Percentiles rank a stretch among this genome's conserved stretches.
Evolutionary conservation across 2,797 vertebrate species (phyloP).

Genomic region (Lepus oiostolus): DNA sequence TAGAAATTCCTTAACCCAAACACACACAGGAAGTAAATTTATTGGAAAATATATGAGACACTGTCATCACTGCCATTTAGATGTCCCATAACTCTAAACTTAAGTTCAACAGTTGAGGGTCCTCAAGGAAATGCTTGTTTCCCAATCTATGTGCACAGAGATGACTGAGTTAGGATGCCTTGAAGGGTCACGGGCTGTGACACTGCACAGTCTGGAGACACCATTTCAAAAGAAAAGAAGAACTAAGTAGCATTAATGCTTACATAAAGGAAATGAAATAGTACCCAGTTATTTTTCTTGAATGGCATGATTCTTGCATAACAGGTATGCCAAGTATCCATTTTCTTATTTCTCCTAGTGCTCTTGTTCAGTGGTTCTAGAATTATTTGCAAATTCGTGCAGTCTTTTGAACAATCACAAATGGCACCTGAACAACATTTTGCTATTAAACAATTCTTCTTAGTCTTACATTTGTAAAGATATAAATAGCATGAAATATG

Average conservation of each 20-base stretch:
- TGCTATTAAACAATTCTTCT: constrained; percentile 6
- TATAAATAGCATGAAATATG: not conserved
- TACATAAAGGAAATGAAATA: not conserved
- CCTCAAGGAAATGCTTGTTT: not conserved
- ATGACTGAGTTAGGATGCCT: constrained; percentile 3
- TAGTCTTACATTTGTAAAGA: not conserved
- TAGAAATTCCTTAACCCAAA: not conserved
- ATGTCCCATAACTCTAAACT: not conserved
- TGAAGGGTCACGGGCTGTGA: not conserved
- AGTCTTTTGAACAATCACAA: not conserved
- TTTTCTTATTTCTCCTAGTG: not conserved
- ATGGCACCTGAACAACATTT: not conserved
- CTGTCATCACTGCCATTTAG: not conserved
- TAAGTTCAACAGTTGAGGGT: not conserved
- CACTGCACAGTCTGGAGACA: not conserved
- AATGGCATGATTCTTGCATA: not conserved
- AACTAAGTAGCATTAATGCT: not conserved
- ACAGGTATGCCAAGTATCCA: no score
- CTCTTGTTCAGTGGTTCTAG: not conserved
- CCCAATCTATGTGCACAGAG: not conserved
- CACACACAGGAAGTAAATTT: not conserved
- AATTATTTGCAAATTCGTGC: not conserved
- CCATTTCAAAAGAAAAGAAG: not conserved
- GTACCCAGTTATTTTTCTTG: not conserved
- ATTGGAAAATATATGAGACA: not conserved